Base-by-base conservation (phyloP, 2,888 invertebrate species). In the Julus scandinavius region DNA sequence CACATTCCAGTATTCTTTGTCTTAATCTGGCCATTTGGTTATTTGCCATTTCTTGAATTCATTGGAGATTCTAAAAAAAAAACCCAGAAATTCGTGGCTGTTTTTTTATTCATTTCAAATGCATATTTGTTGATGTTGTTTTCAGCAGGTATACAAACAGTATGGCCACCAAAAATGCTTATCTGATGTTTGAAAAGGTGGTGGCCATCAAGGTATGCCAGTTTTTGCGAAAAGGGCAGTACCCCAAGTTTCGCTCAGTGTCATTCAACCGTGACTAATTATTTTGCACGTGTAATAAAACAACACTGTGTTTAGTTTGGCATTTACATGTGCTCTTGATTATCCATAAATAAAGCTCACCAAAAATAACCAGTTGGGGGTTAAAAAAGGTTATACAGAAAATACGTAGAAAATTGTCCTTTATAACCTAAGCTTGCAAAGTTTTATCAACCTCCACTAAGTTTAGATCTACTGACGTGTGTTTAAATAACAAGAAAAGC, bases 221-320 rank as follows among this genome's bases (percentile, higher is more conserved):
- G 72, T 72, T 72, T 72, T 72, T 72, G 29, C 29, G 72, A 29
- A 72, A 72, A 72, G 72, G 72, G 72, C 72, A 72, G 29, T 72
- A 72, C 72, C 72, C 72, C 29, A 72, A 29, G 72, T 72, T 72
- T 72, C 20, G 20, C 20, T 72, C 72, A 29, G 29, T 72, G 72
- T 29, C 72, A 72, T 72, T 72, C 72, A 72, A 72, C 72, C 72
- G 29, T 29, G 72, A 72, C 29, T 72, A 72, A 72, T 72, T 72
- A 72, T 72, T n/a, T 72, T 72, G 72, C 72, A 29, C 72, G 72
- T 72, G 29, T 29, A 72, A 29, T 29, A 72, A 72, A 72, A 72
- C 72, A 72, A 72, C 72, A 72, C n/a, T 7, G 72, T n/a, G 29
- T 72, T 72, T 72, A 72, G 72, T 6, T 72, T 72, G 72, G 29